These are phyloP conservation scores for Drosophila flavopinicola DNA, from an alignment of 2,888 invertebrate species.

Conservation along the genomic window DNA sequence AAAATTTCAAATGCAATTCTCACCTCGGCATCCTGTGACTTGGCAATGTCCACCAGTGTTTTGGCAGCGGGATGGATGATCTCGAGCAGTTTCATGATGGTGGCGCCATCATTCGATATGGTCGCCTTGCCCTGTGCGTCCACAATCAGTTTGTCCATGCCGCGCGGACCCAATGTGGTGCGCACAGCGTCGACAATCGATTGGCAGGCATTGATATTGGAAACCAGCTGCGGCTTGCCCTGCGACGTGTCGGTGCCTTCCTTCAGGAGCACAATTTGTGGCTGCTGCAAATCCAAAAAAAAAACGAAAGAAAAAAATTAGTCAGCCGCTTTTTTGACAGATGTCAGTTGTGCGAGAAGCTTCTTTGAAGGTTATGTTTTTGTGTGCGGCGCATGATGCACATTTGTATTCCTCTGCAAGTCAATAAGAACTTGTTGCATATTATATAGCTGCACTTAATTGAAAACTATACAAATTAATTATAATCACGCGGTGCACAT, in stretches of 20 bases:
- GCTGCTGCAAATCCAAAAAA: constrained; percentile 88
- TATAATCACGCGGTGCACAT: constrained; percentile 46
- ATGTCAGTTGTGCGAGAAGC: constrained; percentile 63
- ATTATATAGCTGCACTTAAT: neutral
- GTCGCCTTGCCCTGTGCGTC: constrained; percentile 95
- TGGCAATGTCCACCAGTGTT: constrained; percentile 98
- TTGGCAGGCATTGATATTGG: constrained; percentile 99
- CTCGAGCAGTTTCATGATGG: constrained; percentile 98
- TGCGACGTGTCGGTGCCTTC: constrained; percentile 99
- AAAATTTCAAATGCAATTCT: constrained; percentile 36
- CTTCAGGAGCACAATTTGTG: constrained; percentile 97
- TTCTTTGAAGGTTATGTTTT: constrained; percentile 76
- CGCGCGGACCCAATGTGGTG: constrained; percentile 98
- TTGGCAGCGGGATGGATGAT: constrained; percentile 99
- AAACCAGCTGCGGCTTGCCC: constrained; percentile 97
- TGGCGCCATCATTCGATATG: constrained; percentile 99
- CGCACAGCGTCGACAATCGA: constrained; percentile 96
- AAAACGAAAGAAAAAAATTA: constrained; percentile 20
- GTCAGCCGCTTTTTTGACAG: constrained; percentile 45
- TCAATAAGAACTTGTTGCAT: neutral
- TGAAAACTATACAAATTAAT: constrained; percentile 1
- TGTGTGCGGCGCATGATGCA: constrained; percentile 51
- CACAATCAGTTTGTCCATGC: constrained; percentile 99
- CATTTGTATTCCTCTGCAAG: constrained; percentile 24
- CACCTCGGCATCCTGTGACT: constrained; percentile 99